A percentile compares a stretch with the other conserved stretches of the same genome.
phyloP scores from a whole-genome alignment of 2,797 vertebrate species.

The Chiloscyllium punctatum region DNA sequence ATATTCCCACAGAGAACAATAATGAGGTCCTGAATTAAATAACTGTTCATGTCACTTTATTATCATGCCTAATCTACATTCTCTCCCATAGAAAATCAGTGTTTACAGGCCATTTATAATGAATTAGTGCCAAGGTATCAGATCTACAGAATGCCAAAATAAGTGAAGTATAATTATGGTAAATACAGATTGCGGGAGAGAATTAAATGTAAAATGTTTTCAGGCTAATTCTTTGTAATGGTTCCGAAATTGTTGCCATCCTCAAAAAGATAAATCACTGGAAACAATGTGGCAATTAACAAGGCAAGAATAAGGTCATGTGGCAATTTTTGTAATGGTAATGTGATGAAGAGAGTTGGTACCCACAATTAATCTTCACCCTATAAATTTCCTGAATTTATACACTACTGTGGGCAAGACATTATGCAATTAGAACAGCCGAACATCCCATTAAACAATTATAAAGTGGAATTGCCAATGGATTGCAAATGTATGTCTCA shows the following conservation, averaged over 20 bases:
- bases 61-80: conserved; percentile 31
- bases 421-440: background rate
- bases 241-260: conserved; percentile 24
- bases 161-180: conserved; percentile 30
- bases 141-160: conserved; percentile 36
- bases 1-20: conserved; percentile 33
- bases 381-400: background rate
- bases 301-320: conserved; percentile 25
- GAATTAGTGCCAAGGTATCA: conserved; percentile 28
- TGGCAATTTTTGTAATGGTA: background rate
- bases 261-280: conserved; percentile 15
- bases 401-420: background rate
- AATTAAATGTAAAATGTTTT: conserved; percentile 25
- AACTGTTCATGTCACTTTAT: conserved; percentile 32
- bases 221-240: conserved; percentile 28
- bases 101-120: conserved; percentile 31
- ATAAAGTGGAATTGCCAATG: background rate
- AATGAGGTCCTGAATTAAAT: conserved; percentile 27
- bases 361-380: background rate
- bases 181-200: background rate
- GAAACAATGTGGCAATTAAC: conserved; percentile 10
- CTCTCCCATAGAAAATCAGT: conserved; percentile 12
- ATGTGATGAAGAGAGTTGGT: background rate
- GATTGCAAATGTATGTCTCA: background rate
- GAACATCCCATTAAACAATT: background rate